A percentile compares a stretch with the other conserved stretches of the same genome.
These are phyloP conservation scores for Epizoanthus scotinus DNA, from an alignment of 92 coral and sea anemone species.

Conservation along the genomic window DNA sequence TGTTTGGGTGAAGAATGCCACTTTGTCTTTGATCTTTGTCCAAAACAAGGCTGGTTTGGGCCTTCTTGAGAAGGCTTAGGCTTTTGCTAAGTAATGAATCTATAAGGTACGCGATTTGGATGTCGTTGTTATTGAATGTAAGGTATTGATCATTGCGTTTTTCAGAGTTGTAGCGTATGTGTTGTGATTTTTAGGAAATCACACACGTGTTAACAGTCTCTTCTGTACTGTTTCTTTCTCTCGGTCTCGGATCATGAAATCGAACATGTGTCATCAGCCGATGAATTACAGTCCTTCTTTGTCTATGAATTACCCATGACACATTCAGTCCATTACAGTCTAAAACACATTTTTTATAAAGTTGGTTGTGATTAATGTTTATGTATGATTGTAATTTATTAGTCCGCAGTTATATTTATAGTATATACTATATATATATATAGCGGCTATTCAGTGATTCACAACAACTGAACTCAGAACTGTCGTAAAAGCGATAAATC, in stretches of 20 bases:
- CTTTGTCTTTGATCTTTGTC: constrained; percentile 27
- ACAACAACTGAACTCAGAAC: no score
- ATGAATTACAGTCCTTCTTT: neutral
- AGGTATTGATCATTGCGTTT: neutral
- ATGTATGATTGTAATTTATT: constrained; percentile 27
- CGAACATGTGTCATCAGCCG: no score
- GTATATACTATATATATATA: no score
- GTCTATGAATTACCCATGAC: neutral
- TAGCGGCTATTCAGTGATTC: no score
- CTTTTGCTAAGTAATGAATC: constrained; percentile 18
- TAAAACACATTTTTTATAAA: neutral
- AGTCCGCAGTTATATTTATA: neutral
- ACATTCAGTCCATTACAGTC: neutral
- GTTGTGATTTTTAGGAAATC: constrained; percentile 1
- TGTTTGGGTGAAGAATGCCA: constrained; percentile 23
- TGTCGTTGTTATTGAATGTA: neutral
- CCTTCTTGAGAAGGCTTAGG: neutral
- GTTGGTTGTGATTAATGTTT: constrained; percentile 14
- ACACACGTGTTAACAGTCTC: constrained; percentile 22
- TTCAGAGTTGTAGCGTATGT: neutral
- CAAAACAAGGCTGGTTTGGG: constrained; percentile 25
- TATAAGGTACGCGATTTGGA: constrained; percentile 8
- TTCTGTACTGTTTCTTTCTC: neutral
- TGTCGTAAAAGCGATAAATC: neutral
- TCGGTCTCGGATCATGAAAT: neutral